phyloP scores from a whole-genome alignment of 2,888 invertebrate species.

The Parelbella ahira region DNA sequence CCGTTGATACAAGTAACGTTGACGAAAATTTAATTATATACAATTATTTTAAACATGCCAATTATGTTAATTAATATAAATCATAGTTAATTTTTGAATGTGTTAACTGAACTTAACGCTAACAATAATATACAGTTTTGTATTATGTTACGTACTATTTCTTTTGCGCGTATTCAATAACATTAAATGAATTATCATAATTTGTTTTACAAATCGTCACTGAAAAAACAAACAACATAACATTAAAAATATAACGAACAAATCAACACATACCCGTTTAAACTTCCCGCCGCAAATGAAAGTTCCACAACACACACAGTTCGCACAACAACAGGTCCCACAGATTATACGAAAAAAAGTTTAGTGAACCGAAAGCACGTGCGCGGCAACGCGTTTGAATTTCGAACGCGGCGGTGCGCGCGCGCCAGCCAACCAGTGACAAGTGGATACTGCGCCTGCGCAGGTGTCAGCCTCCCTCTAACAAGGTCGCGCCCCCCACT shows the following conservation, averaged over 20 bases:
- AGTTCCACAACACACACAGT: slow-evolving; percentile 59
- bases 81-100: no score
- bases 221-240: no score
- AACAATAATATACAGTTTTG: no score
- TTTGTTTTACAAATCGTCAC: no score
- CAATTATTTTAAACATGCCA: no score
- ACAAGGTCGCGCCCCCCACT: slow-evolving; percentile 71
- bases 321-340: slow-evolving; percentile 55
- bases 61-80: no score
- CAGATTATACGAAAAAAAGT: slow-evolving; percentile 32
- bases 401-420: slow-evolving; percentile 65
- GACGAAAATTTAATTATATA: no score
- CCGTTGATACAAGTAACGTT: no score
- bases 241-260: background rate
- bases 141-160: no score
- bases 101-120: no score
- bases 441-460: slow-evolving; percentile 66
- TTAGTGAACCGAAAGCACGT: slow-evolving; percentile 48
- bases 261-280: slow-evolving; percentile 45
- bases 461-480: slow-evolving; percentile 78
- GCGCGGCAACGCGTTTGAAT: slow-evolving; percentile 46
- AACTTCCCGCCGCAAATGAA: slow-evolving; percentile 41
- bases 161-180: no score
- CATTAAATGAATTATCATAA: no score
- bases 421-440: slow-evolving; percentile 65